Evolutionary conservation across 2,888 invertebrate species (phyloP).

Genomic region (Erannis defoliaria): DNA sequence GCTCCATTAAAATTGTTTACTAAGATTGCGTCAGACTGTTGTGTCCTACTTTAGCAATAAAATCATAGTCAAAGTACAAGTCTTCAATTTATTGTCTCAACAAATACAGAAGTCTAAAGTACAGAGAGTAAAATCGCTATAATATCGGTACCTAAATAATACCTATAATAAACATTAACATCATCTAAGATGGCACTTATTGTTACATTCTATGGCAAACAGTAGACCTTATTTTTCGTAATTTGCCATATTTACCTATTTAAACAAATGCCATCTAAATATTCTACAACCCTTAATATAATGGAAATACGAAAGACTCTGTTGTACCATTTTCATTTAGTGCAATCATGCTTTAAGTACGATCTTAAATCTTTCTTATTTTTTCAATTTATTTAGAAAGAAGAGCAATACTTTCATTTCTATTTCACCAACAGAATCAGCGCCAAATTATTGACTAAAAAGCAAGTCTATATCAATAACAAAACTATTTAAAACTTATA

Average conservation of each 20-base stretch:
- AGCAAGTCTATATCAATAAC: background rate
- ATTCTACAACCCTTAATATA: constrained; percentile 1
- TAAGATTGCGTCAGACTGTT: constrained; percentile 3
- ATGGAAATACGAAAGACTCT: background rate
- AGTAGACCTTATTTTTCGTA: constrained; percentile 20
- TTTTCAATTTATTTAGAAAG: background rate
- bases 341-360: too few relatives aligned
- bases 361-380: background rate
- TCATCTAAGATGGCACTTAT: constrained; percentile 39
- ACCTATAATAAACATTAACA: constrained; percentile 11
- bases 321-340: background rate
- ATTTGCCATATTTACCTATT: constrained; percentile 26
- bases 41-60: constrained; percentile 1
- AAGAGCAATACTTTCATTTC: background rate
- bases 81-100: constrained; percentile 41
- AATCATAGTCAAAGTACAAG: constrained; percentile 28
- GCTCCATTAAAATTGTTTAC: background rate
- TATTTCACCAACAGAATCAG: background rate
- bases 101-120: constrained; percentile 42
- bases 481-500: background rate
- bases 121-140: constrained; percentile 35
- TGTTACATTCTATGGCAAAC: constrained; percentile 22
- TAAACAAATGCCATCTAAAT: constrained; percentile 8
- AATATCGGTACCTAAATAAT: constrained; percentile 23
- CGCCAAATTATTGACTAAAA: background rate